phyloP scores from a whole-genome alignment of 2,888 invertebrate genomes.

The Clepsis dumicolana region DNA sequence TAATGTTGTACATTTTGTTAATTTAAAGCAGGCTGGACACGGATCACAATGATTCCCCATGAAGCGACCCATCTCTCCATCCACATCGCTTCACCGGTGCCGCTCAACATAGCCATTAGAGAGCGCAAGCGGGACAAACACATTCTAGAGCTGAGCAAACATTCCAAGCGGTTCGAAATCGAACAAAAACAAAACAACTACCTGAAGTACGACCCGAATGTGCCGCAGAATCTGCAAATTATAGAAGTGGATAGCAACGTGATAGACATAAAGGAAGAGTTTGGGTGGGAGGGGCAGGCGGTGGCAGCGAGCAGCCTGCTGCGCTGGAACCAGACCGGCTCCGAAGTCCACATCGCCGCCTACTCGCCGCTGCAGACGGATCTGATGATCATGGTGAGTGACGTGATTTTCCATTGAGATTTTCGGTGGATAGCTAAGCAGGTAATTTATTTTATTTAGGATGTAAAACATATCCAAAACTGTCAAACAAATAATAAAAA shows the following conservation, averaged over 20 bases:
- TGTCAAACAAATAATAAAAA: too few relatives aligned
- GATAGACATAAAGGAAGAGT: slow-evolving; percentile 73
- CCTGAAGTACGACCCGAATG: slow-evolving; percentile 76
- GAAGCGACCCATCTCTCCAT: slow-evolving; percentile 74
- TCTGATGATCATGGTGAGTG: slow-evolving; percentile 78
- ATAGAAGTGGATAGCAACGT: slow-evolving; percentile 76
- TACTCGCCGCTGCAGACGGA: slow-evolving; percentile 72
- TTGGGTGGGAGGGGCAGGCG: slow-evolving; percentile 68
- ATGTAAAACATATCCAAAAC: too few relatives aligned
- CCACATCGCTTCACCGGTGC: slow-evolving; percentile 69
- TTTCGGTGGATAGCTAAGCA: too few relatives aligned
- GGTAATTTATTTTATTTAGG: too few relatives aligned
- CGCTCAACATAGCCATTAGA: slow-evolving; percentile 70
- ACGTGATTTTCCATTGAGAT: background rate
- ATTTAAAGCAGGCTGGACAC: slow-evolving; percentile 68
- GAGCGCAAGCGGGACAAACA: slow-evolving; percentile 73
- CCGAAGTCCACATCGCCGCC: slow-evolving; percentile 70
- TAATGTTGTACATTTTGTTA: background rate
- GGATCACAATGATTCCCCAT: slow-evolving; percentile 74
- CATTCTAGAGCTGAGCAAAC: slow-evolving; percentile 70
- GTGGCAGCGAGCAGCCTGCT: slow-evolving; percentile 73
- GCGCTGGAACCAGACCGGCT: slow-evolving; percentile 71
- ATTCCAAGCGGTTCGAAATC: slow-evolving; percentile 65
- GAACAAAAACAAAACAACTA: slow-evolving; percentile 69
- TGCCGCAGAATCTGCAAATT: slow-evolving; percentile 79